Percentiles rank a stretch among this genome's conserved stretches.
Evolutionary conservation across 2,113 vertebrate species (phyloP).

Genomic region (Pseudorectes ferrugineus): DNA sequence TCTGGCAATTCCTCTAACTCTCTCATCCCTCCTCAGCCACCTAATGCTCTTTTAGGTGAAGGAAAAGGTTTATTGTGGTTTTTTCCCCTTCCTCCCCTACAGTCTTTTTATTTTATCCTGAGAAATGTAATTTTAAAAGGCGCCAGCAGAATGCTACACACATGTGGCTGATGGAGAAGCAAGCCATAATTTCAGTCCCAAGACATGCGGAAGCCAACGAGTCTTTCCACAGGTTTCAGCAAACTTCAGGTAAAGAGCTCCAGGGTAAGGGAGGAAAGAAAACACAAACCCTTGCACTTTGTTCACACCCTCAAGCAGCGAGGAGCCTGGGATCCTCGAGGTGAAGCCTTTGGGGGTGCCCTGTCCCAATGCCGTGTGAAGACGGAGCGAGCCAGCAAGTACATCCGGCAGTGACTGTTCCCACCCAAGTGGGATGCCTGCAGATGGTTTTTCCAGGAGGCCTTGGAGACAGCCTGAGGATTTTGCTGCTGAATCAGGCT

Average conservation of each 20-base stretch:
- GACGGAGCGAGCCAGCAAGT: accelerated
- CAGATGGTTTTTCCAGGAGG: neutral
- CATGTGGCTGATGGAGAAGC: neutral
- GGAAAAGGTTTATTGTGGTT: neutral
- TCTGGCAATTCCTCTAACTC: neutral
- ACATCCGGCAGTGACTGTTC: neutral
- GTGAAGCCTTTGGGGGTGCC: neutral
- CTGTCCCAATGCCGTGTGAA: accelerated
- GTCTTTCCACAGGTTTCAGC: neutral
- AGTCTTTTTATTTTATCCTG: neutral
- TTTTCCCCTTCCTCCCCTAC: neutral
- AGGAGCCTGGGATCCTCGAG: accelerated
- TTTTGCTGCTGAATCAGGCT: constrained; percentile 14
- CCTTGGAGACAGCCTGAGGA: neutral
- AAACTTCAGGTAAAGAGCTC: neutral
- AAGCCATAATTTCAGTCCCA: neutral
- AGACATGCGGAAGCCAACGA: neutral
- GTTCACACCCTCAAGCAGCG: neutral
- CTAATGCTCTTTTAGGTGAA: neutral
- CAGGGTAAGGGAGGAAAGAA: neutral
- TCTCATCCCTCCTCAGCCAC: neutral
- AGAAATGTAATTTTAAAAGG: neutral
- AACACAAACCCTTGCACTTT: neutral
- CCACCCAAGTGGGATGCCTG: neutral
- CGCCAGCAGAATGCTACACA: neutral